Percentiles rank a stretch among this genome's conserved stretches.
phyloP scores from a whole-genome alignment of 2,888 invertebrate genomes.

The Lithosia quadra region DNA sequence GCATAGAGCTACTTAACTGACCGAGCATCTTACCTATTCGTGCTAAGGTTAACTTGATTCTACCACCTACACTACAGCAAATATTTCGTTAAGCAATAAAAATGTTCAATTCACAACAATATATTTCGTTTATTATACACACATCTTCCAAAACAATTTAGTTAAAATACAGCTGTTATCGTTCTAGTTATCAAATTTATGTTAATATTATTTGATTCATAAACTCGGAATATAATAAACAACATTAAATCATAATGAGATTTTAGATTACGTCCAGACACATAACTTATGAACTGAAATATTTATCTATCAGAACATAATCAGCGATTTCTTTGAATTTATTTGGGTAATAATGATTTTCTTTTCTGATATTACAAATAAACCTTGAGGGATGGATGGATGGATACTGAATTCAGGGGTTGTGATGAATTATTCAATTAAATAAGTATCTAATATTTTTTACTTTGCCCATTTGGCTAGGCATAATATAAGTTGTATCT shows the following conservation, averaged over 20 bases:
- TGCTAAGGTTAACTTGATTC: too few species aligned
- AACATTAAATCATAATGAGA: slow-evolving; percentile 10
- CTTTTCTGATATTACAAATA: neutral
- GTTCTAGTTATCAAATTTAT: neutral
- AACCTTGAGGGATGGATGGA: too few species aligned
- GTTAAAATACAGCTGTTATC: neutral
- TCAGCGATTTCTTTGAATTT: neutral
- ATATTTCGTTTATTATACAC: neutral
- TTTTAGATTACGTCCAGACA: neutral
- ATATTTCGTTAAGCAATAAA: neutral
- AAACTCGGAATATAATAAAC: neutral
- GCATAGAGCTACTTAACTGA: too few species aligned
- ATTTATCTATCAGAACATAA: neutral
- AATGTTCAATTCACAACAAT: neutral
- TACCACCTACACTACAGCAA: too few species aligned
- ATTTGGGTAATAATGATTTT: neutral
- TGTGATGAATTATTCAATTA: too few species aligned
- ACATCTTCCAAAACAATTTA: neutral
- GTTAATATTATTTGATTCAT: slow-evolving; percentile 1
- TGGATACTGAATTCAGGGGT: too few species aligned
- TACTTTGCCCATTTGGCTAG: too few species aligned
- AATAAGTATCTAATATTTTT: too few species aligned
- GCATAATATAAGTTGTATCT: too few species aligned
- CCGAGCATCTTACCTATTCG: too few species aligned
- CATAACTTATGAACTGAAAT: neutral